A percentile compares a stretch with the other conserved stretches of the same genome.
Evolutionary conservation across 2,888 invertebrate species (phyloP).

Genomic region (Rhamnusium bicolor): DNA sequence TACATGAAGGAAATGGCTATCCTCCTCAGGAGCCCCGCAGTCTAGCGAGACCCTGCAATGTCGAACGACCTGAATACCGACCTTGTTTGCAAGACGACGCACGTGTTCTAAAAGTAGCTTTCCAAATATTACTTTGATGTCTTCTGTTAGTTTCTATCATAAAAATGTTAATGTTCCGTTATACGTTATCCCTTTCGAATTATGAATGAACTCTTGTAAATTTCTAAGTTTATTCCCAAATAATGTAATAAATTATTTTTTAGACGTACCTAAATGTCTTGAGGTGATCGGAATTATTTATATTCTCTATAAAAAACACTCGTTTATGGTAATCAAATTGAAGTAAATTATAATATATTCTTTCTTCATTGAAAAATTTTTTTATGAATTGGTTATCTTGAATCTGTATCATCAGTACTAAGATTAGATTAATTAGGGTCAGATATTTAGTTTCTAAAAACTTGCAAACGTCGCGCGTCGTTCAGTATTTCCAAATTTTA

Average conservation of each 20-base stretch:
- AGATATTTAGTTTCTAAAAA: no score
- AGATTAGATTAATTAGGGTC: no score
- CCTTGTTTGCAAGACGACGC: conserved; percentile 63
- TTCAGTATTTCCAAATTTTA: no score
- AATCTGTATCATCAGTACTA: no score
- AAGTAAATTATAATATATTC: background rate
- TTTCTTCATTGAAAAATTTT: background rate
- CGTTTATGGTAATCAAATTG: background rate
- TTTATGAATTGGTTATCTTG: background rate
- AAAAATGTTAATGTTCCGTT: conserved; percentile 38
- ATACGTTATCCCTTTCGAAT: conserved; percentile 36
- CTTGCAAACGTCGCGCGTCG: no score
- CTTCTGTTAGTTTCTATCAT: conserved; percentile 36
- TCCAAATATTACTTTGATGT: conserved; percentile 47
- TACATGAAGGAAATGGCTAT: conserved; percentile 51
- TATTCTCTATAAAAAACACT: background rate
- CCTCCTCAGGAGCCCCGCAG: conserved; percentile 67
- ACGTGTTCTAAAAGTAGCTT: conserved; percentile 57
- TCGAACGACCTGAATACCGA: conserved; percentile 66
- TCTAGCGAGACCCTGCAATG: conserved; percentile 63
- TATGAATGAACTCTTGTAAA: conserved; percentile 43
- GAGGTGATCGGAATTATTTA: no score
- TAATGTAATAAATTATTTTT: conserved; percentile 35
- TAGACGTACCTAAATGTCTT: background rate
- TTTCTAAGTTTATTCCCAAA: conserved; percentile 37